Base-by-base conservation (phyloP, 2,113 vertebrate genomes). In the Mandrillus leucophaeus region DNA sequence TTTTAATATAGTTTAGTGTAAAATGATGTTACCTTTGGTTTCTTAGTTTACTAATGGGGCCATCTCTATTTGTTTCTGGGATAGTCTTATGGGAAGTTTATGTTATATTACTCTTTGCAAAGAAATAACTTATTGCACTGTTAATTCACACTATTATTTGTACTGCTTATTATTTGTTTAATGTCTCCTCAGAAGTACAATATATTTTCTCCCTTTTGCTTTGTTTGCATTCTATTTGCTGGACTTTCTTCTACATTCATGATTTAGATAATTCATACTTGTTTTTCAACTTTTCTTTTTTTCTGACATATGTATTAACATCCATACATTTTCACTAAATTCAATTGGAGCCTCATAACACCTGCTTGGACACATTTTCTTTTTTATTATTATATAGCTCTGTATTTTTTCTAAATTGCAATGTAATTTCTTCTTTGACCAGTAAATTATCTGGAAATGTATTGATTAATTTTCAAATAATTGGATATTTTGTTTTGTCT, bases 281-380 rank as follows among this genome's bases (percentile, higher is more conserved):
- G 32, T 38, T 57, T 30, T 61, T 14, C 45, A 10, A 0, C 8
- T 11, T 87, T 35, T n/a, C 20, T 79, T 38, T 17, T 68, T 45
- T 38, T 57, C 92, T 48, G 48, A 7, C 3, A 1, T 1, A 38
- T 0, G 0, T 38, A 5, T 32, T n/a, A 8, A 23, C 9, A 16
- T 22, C 9, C 1, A 1, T 17, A 8, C 3, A 16, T 88, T 80
- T 80, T 80, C 38, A 57, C 18, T 12, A 70, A 20, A 30, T 70
- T 38, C 8, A 8, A 0, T 12, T 38, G 25, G 23, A 57, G 20
- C 1, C 14, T 16, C 4, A 0, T n/a, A 9, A 4, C 20, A n/a
- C 23, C 75, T 17, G 11, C 32, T 27, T 32, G 30, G 16, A 12
- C 18, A 70, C 23, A 38, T 5, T 38, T 30, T 17, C 1, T 16